phyloP scores from a whole-genome alignment of 2,888 invertebrate species.

The Poecilobothrus nobilitatus region DNA sequence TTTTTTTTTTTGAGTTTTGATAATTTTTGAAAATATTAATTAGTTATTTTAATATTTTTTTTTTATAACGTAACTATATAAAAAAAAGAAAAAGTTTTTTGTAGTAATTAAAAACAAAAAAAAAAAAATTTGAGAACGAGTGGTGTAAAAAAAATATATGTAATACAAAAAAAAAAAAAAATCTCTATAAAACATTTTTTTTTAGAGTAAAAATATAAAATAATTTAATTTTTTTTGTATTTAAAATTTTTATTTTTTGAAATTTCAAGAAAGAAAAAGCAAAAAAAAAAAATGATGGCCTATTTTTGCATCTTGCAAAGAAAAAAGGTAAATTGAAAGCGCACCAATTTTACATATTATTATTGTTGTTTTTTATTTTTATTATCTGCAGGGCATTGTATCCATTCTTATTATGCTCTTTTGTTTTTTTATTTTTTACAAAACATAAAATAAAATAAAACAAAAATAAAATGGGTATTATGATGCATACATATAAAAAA shows the following conservation, averaged over 20 bases:
- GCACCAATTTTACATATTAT: not conserved
- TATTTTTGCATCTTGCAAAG: constrained; percentile 1
- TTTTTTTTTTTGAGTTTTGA: not conserved
- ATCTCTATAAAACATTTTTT: not conserved
- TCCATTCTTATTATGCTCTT: not conserved
- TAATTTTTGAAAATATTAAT: too few species aligned
- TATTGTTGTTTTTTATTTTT: not conserved
- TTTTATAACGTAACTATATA: too few species aligned
- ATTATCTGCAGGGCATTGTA: constrained; percentile 5
- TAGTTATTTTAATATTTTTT: too few species aligned
- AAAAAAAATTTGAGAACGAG: too few species aligned
- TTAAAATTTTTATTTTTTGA: too few species aligned
- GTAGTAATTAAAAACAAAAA: too few species aligned
- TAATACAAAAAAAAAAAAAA: not conserved
- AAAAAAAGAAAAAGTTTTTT: too few species aligned
- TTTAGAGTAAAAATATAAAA: not conserved
- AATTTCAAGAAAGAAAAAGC: too few species aligned
- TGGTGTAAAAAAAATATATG: too few species aligned
- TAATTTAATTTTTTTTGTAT: not conserved
- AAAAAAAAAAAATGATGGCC: not conserved
- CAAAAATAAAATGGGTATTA: too few species aligned
- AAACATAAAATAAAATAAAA: not conserved
- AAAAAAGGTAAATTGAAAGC: not conserved
- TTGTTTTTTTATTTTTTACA: not conserved
- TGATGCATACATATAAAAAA: too few species aligned